These are phyloP conservation scores for Halocynthia roretzi DNA, from an alignment of 23 tunicate genomes.

Conservation along the genomic window DNA sequence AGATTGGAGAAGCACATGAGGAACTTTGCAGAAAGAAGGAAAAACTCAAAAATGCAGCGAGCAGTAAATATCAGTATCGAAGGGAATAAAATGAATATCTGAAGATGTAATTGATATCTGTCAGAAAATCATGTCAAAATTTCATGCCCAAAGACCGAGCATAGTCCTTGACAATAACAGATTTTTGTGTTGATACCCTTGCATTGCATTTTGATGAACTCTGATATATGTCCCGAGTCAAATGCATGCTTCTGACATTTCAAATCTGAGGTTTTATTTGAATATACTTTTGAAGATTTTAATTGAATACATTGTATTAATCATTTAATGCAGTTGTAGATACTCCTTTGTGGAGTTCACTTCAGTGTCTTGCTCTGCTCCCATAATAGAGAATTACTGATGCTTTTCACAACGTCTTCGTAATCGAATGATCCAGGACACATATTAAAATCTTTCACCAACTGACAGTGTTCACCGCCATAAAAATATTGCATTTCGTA, in stretches of 20 bases:
- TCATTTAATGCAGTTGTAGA: too few species aligned
- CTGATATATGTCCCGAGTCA: too few species aligned
- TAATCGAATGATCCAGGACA: conserved; percentile 48
- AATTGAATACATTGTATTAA: too few species aligned
- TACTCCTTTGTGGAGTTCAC: too few species aligned
- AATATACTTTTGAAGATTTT: too few species aligned
- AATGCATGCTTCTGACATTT: too few species aligned
- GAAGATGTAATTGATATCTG: conserved; percentile 1
- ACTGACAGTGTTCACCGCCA: conserved; percentile 33
- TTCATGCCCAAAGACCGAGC: too few species aligned
- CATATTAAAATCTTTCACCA: conserved; percentile 50
- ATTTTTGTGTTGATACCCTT: too few species aligned
- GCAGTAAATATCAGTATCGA: conserved; percentile 87
- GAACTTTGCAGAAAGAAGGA: conserved; percentile 70
- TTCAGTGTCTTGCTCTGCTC: conserved; percentile 11
- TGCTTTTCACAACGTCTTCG: conserved; percentile 37
- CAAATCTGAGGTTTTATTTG: too few species aligned
- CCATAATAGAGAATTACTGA: conserved; percentile 31
- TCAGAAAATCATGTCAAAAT: too few species aligned
- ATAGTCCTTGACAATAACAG: too few species aligned
- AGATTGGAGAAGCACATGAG: conserved; percentile 77
- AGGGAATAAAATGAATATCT: conserved; percentile 74
- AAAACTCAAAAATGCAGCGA: conserved; percentile 63
- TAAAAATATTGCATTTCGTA: conserved; percentile 71
- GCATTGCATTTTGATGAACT: too few species aligned